Evolutionary conservation across 2,888 invertebrate species (phyloP).

Genomic region (Brachyopa scutellaris): DNA sequence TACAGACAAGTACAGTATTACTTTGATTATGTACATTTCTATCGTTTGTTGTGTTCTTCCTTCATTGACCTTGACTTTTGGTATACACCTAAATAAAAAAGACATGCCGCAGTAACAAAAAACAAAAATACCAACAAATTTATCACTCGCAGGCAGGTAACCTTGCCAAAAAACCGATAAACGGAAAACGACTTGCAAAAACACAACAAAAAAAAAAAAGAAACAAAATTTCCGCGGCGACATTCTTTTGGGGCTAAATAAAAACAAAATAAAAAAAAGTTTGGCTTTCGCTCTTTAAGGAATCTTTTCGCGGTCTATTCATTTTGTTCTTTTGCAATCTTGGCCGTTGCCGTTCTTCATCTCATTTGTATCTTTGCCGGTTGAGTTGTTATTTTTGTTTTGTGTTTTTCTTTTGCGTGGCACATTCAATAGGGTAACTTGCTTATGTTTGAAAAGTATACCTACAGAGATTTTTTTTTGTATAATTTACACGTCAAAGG

Average conservation of each 20-base stretch:
- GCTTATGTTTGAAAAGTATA: background rate
- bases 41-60: background rate
- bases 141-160: conserved; percentile 19
- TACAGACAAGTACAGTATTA: background rate
- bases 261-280: background rate
- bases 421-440: background rate
- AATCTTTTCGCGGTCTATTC: background rate
- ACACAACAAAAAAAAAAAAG: conserved; percentile 2
- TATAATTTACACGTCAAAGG: too few relatives aligned
- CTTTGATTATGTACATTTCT: background rate
- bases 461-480: too few relatives aligned
- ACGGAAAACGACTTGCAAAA: background rate
- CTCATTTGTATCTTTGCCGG: background rate
- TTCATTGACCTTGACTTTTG: conserved; percentile 12
- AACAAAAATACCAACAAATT: conserved; percentile 10
- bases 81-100: background rate
- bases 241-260: conserved; percentile 1
- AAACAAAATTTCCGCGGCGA: conserved; percentile 1
- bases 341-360: background rate
- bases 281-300: conserved; percentile 5
- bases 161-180: conserved; percentile 36
- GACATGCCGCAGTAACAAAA: conserved; percentile 4
- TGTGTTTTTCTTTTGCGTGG: too few relatives aligned
- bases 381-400: background rate
- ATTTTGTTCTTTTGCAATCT: background rate